Base-by-base conservation (phyloP, 2,113 vertebrate genomes). In the Natator depressus region DNA sequence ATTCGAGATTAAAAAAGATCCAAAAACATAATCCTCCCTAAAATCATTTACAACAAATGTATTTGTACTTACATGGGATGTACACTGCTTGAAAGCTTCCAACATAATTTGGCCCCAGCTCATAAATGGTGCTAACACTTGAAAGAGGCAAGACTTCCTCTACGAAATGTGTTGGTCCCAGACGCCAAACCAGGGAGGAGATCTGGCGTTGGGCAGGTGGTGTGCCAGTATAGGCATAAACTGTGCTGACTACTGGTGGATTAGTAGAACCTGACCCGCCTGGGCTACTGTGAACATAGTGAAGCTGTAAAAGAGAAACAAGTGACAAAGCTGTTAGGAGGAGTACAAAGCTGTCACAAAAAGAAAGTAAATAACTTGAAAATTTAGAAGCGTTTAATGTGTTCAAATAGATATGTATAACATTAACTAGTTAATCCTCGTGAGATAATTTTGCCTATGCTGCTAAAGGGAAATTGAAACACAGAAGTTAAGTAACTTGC, bases 31-130 rank as follows among this genome's bases (percentile, higher is more conserved):
- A 72, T 38, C 6, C 14, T 1, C 0, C 12, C 47, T 22, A 87
- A 54, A 17, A 10, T 12, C 3, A 38, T 5, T 12, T 29, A 75
- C 17, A 51, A 22, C 20, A 53, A 6, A 3, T 20, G 42, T 75
- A 85, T 14, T 8, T 51, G 47, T 96, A 98, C 99, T 99, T 96
- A 99, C 99, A 99, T 2, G 99, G 99, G 47, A 99, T 96, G 81
- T 99, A 99, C 42, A 99, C 99, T 0, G 99, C 99, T 97, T 99
- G 99, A 95, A 99, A 99, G 96, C 99, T 99, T 89, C 99, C 99
- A 0, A 99, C 98, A 0, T 99, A 99, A 96, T 99, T 99, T 14
- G 99, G 99, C 92, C 99, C 99, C 84, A 99, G 98, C 87, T 99
- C 99, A 38, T 98, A 99, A 94, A 99, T 98, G 91, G 99, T 98